These are phyloP conservation scores for Proterorhinus semilunaris DNA, from an alignment of 2,113 vertebrate genomes.

Conservation along the genomic window DNA sequence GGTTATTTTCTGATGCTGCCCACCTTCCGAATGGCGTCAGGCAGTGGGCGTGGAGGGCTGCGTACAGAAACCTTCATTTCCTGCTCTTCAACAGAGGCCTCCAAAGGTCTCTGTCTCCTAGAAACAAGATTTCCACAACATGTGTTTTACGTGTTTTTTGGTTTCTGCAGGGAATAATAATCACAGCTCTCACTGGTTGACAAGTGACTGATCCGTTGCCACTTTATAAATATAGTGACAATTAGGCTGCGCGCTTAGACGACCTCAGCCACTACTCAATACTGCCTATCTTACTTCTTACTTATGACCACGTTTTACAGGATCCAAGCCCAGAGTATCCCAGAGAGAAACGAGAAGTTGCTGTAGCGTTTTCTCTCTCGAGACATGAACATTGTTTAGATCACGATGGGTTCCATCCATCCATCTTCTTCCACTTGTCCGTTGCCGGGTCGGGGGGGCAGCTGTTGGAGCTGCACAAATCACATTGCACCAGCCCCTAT, in stretches of 20 bases:
- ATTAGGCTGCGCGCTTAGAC: background rate
- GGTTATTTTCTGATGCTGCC: constrained; percentile 18
- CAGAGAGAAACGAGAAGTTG: too few species aligned
- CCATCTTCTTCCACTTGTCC: too few species aligned
- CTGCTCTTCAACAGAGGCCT: constrained; percentile 34
- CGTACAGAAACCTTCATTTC: constrained; percentile 56
- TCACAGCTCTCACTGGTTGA: background rate
- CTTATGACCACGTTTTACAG: too few species aligned
- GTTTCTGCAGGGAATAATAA: background rate
- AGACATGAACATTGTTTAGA: too few species aligned
- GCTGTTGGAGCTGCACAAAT: too few species aligned
- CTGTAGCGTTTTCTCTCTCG: too few species aligned
- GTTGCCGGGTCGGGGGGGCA: too few species aligned
- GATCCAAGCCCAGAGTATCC: too few species aligned
- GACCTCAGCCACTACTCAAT: too few species aligned
- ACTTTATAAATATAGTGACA: background rate
- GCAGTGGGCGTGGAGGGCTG: constrained; percentile 68
- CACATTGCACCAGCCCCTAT: too few species aligned
- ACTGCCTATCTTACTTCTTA: too few species aligned
- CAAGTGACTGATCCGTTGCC: background rate
- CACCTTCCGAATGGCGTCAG: constrained; percentile 76
- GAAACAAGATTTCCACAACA: constrained; percentile 22
- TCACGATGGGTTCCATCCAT: too few species aligned
- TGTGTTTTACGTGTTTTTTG: background rate
- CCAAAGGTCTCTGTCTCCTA: constrained; percentile 48